Evolutionary conservation across 2,113 vertebrate species (phyloP).

Genomic region (Gallinago jamesoni): DNA sequence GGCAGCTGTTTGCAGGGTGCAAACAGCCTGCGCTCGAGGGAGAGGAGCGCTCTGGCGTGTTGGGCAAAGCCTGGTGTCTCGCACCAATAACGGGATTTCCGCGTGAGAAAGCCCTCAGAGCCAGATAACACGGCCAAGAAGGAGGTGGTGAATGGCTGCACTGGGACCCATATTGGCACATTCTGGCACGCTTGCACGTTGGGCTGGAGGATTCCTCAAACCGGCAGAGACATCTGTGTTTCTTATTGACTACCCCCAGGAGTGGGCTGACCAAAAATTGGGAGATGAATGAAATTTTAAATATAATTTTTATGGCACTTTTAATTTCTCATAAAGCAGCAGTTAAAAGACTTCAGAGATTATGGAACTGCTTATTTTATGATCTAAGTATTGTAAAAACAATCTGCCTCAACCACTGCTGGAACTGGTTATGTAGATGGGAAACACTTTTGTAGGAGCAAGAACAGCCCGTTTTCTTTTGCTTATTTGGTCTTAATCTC

Average conservation of each 20-base stretch:
- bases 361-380: slow-evolving; percentile 16
- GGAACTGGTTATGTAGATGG: neutral
- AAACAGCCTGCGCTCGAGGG: neutral
- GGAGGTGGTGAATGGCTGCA: neutral
- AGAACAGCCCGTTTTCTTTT: neutral
- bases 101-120: neutral
- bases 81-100: neutral
- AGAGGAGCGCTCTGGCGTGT: neutral
- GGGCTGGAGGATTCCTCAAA: neutral
- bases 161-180: neutral
- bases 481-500: neutral
- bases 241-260: neutral
- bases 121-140: neutral
- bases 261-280: neutral
- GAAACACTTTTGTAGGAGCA: neutral
- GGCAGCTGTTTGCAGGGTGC: accelerated
- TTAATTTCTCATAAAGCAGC: slow-evolving; percentile 39
- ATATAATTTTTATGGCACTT: neutral
- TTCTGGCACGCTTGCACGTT: neutral
- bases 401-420: neutral
- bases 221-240: neutral
- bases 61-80: accelerated
- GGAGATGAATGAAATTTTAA: neutral
- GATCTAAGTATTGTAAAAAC: slow-evolving; percentile 6
- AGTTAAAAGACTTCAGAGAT: slow-evolving; percentile 17